Evolutionary conservation across 2,888 invertebrate species (phyloP).

Genomic region (Encarsia formosa): DNA sequence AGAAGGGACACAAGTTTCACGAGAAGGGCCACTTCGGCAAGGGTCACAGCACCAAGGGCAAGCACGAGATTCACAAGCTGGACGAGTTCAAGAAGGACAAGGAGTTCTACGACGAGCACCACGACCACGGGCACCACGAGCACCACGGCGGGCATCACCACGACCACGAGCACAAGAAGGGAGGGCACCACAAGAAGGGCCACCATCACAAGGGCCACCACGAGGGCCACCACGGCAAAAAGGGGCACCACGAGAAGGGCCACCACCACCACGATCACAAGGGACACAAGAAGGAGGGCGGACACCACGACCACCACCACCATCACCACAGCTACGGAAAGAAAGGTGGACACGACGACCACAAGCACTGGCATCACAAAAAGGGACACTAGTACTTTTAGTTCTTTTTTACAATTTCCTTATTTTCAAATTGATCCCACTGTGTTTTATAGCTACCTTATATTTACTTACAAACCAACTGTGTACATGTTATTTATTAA

Average conservation of each 20-base stretch:
- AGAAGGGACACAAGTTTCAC: constrained; percentile 63
- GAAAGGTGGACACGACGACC: constrained; percentile 75
- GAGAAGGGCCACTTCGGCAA: constrained; percentile 75
- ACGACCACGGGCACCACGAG: constrained; percentile 75
- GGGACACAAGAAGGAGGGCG: constrained; percentile 74
- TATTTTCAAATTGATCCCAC: too few species aligned
- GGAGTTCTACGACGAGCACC: constrained; percentile 81
- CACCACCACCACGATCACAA: constrained; percentile 75
- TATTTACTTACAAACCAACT: too few species aligned
- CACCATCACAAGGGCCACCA: constrained; percentile 74
- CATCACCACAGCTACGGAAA: constrained; percentile 73
- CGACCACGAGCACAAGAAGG: constrained; percentile 77
- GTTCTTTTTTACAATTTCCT: too few species aligned
- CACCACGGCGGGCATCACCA: constrained; percentile 78
- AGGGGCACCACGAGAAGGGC: constrained; percentile 76
- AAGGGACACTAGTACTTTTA: constrained; percentile 51
- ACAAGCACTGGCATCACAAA: constrained; percentile 72
- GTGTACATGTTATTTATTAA: too few species aligned
- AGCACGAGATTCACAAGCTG: constrained; percentile 78
- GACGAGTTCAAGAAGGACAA: constrained; percentile 85
- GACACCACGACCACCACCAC: constrained; percentile 72
- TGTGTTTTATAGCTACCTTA: too few species aligned
- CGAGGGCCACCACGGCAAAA: constrained; percentile 74
- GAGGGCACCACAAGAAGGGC: constrained; percentile 76
- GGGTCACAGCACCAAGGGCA: constrained; percentile 81